Evolutionary conservation across 2,888 invertebrate species (phyloP).

Genomic region (Eubasilissa splendida): DNA sequence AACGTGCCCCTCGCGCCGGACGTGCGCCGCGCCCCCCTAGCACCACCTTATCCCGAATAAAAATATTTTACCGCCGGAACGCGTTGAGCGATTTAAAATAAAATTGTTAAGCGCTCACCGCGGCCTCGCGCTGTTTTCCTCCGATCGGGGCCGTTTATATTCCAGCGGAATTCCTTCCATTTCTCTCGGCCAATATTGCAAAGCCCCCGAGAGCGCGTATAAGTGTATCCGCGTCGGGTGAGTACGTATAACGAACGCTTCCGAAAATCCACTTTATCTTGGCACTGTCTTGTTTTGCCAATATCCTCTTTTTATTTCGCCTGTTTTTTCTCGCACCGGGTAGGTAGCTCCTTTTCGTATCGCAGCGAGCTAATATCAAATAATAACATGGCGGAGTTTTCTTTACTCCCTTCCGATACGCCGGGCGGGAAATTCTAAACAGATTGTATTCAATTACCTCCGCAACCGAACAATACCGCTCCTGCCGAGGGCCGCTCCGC

Average conservation of each 20-base stretch:
- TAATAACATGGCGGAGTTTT: slow-evolving; percentile 45
- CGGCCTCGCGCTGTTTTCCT: not conserved
- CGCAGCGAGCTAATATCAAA: slow-evolving; percentile 37
- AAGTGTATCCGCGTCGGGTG: not conserved
- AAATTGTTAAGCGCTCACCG: slow-evolving; percentile 21
- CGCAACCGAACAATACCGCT: slow-evolving; percentile 10
- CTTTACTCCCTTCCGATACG: slow-evolving; percentile 23
- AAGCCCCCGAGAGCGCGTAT: not conserved
- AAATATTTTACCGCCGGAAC: slow-evolving; percentile 32
- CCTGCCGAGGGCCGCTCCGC: not conserved
- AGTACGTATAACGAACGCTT: slow-evolving; percentile 15
- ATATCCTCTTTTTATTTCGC: slow-evolving; percentile 39
- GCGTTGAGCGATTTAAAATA: slow-evolving; percentile 27
- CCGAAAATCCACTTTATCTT: slow-evolving; percentile 43
- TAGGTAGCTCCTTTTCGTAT: slow-evolving; percentile 1
- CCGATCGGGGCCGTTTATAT: slow-evolving; percentile 20
- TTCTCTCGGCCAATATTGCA: slow-evolving; percentile 6
- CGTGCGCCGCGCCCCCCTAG: too few relatives aligned
- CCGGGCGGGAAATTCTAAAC: slow-evolving; percentile 27
- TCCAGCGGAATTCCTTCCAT: slow-evolving; percentile 9
- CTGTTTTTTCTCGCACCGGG: slow-evolving; percentile 37
- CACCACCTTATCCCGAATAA: slow-evolving; percentile 19
- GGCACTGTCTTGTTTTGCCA: slow-evolving; percentile 45
- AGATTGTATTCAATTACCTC: slow-evolving; percentile 44
- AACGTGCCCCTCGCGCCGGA: too few relatives aligned